Conservation (phyloP, 2,797 vertebrate genomes). For the Brachyrhaphis roseni region DNA sequence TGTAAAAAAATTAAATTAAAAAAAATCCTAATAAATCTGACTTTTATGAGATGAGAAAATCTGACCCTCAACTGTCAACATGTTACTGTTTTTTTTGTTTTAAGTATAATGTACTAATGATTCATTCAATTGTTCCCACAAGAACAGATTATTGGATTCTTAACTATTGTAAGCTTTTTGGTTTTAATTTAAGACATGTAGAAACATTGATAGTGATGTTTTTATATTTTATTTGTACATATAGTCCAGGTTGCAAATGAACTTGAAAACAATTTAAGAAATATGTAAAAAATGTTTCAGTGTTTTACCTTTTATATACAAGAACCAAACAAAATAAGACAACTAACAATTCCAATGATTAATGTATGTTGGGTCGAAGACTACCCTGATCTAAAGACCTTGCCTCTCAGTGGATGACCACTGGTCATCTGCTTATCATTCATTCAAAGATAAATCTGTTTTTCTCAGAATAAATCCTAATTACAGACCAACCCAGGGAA, state of each 20-base stretch:
- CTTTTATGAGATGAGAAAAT: background rate
- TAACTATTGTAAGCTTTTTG: background rate
- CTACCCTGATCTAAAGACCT: background rate
- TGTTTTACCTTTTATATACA: background rate
- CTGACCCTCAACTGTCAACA: background rate
- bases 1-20: background rate
- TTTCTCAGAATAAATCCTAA: background rate
- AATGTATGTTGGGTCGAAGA: background rate
- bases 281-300: background rate
- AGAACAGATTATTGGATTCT: background rate
- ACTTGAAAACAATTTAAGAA: constrained; percentile 1
- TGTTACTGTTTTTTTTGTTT: background rate
- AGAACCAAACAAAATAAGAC: background rate
- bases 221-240: background rate
- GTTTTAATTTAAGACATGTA: background rate
- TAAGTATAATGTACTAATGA: background rate
- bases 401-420: background rate
- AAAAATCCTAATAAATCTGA: background rate
- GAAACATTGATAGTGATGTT: background rate
- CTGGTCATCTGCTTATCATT: background rate
- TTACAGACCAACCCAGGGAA: background rate
- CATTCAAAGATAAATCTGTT: background rate
- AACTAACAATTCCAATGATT: background rate
- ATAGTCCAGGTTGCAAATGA: background rate
- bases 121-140: background rate